These are phyloP conservation scores for Venturia canescens DNA, from an alignment of 1,140 invertebrate species.

Conservation along the genomic window DNA sequence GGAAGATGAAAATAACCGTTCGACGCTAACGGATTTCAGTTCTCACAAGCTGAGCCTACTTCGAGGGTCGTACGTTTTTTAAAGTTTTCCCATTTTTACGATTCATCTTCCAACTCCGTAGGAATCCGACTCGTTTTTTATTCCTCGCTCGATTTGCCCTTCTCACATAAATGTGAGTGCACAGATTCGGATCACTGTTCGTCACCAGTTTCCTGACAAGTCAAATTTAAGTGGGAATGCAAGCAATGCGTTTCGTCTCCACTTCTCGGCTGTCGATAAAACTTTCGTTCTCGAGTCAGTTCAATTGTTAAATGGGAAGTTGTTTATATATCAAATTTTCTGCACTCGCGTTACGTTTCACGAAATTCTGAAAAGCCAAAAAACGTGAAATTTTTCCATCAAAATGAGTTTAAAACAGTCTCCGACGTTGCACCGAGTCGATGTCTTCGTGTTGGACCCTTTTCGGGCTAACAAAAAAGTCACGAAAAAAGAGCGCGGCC, in stretches of 20 bases:
- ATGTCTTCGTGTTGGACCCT: neutral
- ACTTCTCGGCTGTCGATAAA: too few relatives aligned
- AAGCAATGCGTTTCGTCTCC: too few relatives aligned
- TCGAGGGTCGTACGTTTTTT: constrained; percentile 42
- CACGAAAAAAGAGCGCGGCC: constrained; percentile 9
- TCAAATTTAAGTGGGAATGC: too few relatives aligned
- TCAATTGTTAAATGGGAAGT: too few relatives aligned
- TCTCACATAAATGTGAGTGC: too few relatives aligned
- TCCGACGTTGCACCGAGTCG: neutral
- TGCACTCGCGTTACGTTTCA: too few relatives aligned
- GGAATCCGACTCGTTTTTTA: too few relatives aligned
- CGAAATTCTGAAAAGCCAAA: too few relatives aligned
- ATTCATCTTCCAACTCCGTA: neutral
- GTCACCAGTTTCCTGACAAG: too few relatives aligned
- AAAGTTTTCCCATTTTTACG: constrained; percentile 57
- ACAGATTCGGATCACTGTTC: neutral
- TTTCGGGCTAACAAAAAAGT: neutral
- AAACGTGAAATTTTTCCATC: neutral
- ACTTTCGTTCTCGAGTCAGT: too few relatives aligned
- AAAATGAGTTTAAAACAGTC: neutral
- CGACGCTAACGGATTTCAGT: constrained; percentile 1
- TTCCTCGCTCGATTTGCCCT: too few relatives aligned
- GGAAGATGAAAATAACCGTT: constrained; percentile 2
- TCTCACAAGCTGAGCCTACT: constrained; percentile 15
- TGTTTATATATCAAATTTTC: too few relatives aligned